Percentiles rank a stretch among this genome's conserved stretches.
These are phyloP conservation scores for Epinephelus moara DNA, from an alignment of 2,113 vertebrate species.

Conservation along the genomic window DNA sequence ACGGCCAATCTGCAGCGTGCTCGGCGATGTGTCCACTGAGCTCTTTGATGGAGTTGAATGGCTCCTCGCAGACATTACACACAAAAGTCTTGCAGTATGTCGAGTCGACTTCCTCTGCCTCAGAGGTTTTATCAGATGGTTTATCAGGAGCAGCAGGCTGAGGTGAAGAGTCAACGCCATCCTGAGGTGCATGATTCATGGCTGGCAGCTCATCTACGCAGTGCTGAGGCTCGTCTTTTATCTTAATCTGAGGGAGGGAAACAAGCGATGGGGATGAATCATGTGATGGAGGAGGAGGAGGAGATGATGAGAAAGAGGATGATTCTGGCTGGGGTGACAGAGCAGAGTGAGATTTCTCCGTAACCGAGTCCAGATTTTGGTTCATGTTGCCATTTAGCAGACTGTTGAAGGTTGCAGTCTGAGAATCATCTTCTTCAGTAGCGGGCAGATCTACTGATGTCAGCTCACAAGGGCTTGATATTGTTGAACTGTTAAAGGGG, in stretches of 20 bases:
- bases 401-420: constrained; percentile 32
- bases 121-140: constrained; percentile 44
- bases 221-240: constrained; percentile 73
- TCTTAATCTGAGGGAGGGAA: constrained; percentile 33
- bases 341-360: constrained; percentile 57
- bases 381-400: constrained; percentile 56
- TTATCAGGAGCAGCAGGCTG: constrained; percentile 54
- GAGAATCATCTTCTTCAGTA: constrained; percentile 25
- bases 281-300: constrained; percentile 29
- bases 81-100: constrained; percentile 93
- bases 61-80: constrained; percentile 96
- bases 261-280: constrained; percentile 37
- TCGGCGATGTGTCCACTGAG: constrained; percentile 91
- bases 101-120: constrained; percentile 70
- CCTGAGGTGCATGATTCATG: constrained; percentile 35
- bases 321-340: constrained; percentile 64
- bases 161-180: constrained; percentile 27
- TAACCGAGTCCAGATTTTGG: constrained; percentile 54
- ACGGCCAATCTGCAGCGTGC: constrained; percentile 95
- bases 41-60: constrained; percentile 96
- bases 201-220: constrained; percentile 30
- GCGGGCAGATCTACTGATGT: constrained; percentile 17
- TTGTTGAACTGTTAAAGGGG: constrained; percentile 22
- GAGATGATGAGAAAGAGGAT: constrained; percentile 75
- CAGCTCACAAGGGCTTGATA: constrained; percentile 40